These are phyloP conservation scores for Gymnoscopelus microlampas DNA, from an alignment of 2,797 vertebrate genomes.

Conservation along the genomic window DNA sequence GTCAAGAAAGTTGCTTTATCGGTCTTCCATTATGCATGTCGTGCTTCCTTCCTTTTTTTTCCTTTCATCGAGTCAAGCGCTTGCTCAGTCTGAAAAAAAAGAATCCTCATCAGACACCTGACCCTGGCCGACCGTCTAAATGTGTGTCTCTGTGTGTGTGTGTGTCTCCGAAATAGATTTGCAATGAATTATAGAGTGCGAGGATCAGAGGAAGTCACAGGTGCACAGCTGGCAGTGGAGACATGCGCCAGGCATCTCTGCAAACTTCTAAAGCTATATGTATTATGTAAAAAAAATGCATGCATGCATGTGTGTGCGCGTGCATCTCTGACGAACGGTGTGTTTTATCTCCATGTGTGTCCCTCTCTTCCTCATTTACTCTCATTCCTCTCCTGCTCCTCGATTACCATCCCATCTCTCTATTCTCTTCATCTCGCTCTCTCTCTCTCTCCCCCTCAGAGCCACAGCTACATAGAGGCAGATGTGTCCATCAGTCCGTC, in stretches of 20 bases:
- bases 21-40: conserved; percentile 38
- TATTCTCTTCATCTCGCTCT: no score
- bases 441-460: no score
- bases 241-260: conserved; percentile 40
- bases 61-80: conserved; percentile 31
- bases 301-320: not conserved
- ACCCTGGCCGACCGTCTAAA: conserved; percentile 5
- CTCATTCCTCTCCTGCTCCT: no score
- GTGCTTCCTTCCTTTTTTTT: conserved; percentile 40
- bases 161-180: conserved; percentile 9
- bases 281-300: not conserved
- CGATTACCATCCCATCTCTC: no score
- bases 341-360: no score
- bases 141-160: conserved; percentile 34
- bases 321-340: no score
- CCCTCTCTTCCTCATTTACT: no score
- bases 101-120: conserved; percentile 33
- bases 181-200: conserved; percentile 36
- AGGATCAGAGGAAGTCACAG: conserved; percentile 41
- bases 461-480: no score
- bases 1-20: conserved; percentile 49
- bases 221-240: conserved; percentile 30
- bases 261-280: conserved; percentile 20
- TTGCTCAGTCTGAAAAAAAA: conserved; percentile 24
- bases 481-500: no score